Evolutionary conservation across 2,888 invertebrate genomes (phyloP).

Genomic region (Coremacera marginata): DNA sequence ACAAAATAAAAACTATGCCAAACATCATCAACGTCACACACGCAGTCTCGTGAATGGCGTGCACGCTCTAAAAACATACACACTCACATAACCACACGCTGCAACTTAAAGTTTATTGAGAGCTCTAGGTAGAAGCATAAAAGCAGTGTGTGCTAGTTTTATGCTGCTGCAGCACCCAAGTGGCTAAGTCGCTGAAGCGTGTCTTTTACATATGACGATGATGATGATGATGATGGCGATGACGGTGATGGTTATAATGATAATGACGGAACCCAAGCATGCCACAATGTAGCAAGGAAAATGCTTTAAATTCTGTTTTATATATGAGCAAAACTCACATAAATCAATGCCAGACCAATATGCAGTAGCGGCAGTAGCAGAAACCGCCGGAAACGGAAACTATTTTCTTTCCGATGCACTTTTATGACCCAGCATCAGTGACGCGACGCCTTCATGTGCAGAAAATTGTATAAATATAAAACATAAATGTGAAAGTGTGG

Average conservation of each 20-base stretch:
- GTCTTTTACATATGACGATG: not conserved
- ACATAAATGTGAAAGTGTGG: not conserved
- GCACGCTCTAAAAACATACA: not conserved
- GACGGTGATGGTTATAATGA: not conserved
- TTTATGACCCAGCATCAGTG: not conserved
- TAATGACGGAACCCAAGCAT: too few species aligned
- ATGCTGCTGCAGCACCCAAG: too few species aligned
- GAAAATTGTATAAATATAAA: not conserved
- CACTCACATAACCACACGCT: not conserved
- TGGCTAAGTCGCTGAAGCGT: not conserved
- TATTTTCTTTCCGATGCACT: not conserved
- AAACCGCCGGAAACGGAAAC: not conserved
- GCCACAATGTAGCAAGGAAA: not conserved
- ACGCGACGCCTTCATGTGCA: not conserved
- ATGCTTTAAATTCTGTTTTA: not conserved
- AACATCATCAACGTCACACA: not conserved
- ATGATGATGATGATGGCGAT: not conserved
- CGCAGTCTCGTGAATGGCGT: not conserved
- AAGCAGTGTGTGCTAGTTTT: too few species aligned
- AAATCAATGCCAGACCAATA: not conserved
- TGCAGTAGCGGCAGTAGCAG: not conserved
- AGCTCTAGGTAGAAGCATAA: not conserved
- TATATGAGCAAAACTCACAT: not conserved
- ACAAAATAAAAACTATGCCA: not conserved
- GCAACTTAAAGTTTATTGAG: slow-evolving; percentile 4